Percentiles rank a stretch among this genome's conserved stretches.
Conservation (phyloP, 1,140 invertebrate genomes). For the Polypedilum vanderplanki region DNA sequence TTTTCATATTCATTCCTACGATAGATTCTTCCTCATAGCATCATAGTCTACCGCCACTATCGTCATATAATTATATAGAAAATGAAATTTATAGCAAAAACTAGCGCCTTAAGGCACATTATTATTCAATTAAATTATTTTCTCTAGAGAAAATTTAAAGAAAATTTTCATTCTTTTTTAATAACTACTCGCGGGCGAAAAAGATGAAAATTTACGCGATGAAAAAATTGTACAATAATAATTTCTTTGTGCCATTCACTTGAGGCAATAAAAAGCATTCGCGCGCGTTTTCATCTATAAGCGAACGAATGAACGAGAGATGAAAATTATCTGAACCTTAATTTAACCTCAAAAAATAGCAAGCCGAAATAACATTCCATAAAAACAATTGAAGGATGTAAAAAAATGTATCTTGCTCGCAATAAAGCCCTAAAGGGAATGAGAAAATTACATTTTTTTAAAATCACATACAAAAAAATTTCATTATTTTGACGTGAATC, state of each 20-base stretch:
- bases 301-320: neutral
- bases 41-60: too few relatives aligned
- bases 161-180: neutral
- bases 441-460: constrained; percentile 13
- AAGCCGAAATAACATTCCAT: constrained; percentile 22
- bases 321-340: constrained; percentile 26
- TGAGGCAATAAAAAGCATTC: constrained; percentile 23
- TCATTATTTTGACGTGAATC: constrained; percentile 7
- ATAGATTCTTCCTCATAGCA: neutral
- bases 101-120: constrained; percentile 2
- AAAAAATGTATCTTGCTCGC: neutral
- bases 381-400: constrained; percentile 18
- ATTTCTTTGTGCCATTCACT: constrained; percentile 8
- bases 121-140: constrained; percentile 22
- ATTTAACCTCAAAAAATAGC: constrained; percentile 25
- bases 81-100: constrained; percentile 26
- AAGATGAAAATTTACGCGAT: neutral
- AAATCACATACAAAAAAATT: neutral
- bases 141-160: neutral
- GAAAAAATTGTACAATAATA: neutral
- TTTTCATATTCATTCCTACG: neutral
- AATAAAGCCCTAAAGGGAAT: neutral
- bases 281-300: neutral
- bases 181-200: neutral
- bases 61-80: neutral